Percentiles rank a stretch among this genome's conserved stretches.
Conservation (phyloP, 2,113 vertebrate species). For the Oryctolagus cuniculus region mOryCun1.1 NC_091447.1:12912001-12912500, state of each 20-base stretch:
- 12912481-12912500: not conserved
- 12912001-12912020: not conserved
- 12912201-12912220: not conserved
- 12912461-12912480: not conserved
- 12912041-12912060: not conserved
- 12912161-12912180: not conserved
- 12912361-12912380: not conserved
- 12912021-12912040: not conserved
- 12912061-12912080: not conserved
- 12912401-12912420: not conserved
- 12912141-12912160: not conserved
- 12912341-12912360: not conserved
- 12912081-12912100: not conserved
- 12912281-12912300: slow-evolving; percentile 24
- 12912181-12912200: not conserved
- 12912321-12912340: not conserved
- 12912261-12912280: not conserved
- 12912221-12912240: not conserved
- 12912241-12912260: not conserved
- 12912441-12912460: not conserved
- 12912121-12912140: not conserved
- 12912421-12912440: not conserved
- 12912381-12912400: not conserved
- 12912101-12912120: not conserved
- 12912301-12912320: not conserved